Evolutionary conservation across 1,140 invertebrate species (phyloP), one percentile per base, ranked within the genome.

Genomic region (Chlorops oryzae): DNA sequence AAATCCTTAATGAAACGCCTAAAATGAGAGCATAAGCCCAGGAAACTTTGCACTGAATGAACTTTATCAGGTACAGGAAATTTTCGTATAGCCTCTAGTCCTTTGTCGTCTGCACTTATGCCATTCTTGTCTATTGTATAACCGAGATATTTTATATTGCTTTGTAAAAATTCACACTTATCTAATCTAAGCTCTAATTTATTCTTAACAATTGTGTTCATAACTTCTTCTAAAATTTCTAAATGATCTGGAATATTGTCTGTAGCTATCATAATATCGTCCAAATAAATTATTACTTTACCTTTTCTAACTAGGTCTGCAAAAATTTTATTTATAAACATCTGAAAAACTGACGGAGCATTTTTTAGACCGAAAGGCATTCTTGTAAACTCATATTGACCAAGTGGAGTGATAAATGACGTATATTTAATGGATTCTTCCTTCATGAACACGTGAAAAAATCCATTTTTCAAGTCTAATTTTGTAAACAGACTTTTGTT

Each of bases 281-380:
- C 40, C 13, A 51, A n/a, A 28, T 51, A 51, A 22, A 51, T 37
- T 17, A 25, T 21, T 6, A 45, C 21, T 28, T 32, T 37, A 23
- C 20, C 34, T 35, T 22, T 6, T 54, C 49, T 13, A 43, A 56
- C 43, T 15, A 45, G 44, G 9, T 54, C 52, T 34, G 45, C 25
- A 23, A 77, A 55, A 1, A 73, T 56, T 4, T 44, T 52, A 35
- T 76, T 59, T 53, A 76, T 73, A 1, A 65, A 39, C 27, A 65
- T 17, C 50, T 74, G 63, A 40, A 64, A 73, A 1, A 59, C 52
- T 0, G 54, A n/a, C n/a, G n/a, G n/a, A n/a, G n/a, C n/a, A n/a
- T n/a, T n/a, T n/a, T n/a, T n/a, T 54, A 10, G 72, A 62, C 5
- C 57, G 63, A 27, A 59, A 5, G 62, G 60, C n/a, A n/a, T n/a